Percentiles rank a stretch among this genome's conserved stretches.
Conservation (phyloP, 2,797 vertebrate species). For the Mormyrus proboscirostris region DNA sequence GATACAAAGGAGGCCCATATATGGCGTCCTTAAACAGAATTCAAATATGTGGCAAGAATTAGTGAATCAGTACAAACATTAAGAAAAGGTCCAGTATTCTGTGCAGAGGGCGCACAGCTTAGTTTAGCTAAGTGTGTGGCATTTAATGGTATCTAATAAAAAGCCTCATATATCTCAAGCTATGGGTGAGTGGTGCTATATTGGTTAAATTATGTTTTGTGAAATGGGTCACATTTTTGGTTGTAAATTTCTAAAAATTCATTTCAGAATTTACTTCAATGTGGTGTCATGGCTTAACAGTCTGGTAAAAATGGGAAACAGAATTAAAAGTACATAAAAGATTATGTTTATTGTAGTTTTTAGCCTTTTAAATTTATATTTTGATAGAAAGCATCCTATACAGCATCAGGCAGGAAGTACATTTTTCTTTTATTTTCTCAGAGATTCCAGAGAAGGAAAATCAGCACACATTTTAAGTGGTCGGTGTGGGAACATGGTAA, state of each 20-base stretch:
- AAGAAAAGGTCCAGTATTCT: not conserved
- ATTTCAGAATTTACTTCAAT: not conserved
- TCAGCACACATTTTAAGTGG: conserved; percentile 58
- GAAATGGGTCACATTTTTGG: not conserved
- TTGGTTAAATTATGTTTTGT: not conserved
- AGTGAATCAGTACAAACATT: not conserved
- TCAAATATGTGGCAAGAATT: not conserved
- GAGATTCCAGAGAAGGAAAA: conserved; percentile 59
- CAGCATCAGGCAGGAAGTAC: conserved; percentile 70
- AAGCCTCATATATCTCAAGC: not conserved
- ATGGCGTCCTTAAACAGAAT: not conserved
- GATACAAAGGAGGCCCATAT: not conserved
- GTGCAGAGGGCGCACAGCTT: not conserved
- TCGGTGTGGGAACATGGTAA: conserved; percentile 55
- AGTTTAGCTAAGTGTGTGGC: not conserved
- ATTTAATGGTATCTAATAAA: not conserved
- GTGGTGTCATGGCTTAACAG: not conserved
- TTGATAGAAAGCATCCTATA: conserved; percentile 74
- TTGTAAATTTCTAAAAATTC: not conserved
- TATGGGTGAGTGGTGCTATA: not conserved
- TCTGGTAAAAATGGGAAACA: conserved; percentile 22
- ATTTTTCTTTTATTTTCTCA: conserved; percentile 50
- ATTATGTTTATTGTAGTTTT: conserved; percentile 64
- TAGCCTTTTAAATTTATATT: conserved; percentile 64
- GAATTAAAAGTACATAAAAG: conserved; percentile 72